Conservation (phyloP, 2,888 invertebrate genomes). For the Ecdyonurus torrentis region DNA sequence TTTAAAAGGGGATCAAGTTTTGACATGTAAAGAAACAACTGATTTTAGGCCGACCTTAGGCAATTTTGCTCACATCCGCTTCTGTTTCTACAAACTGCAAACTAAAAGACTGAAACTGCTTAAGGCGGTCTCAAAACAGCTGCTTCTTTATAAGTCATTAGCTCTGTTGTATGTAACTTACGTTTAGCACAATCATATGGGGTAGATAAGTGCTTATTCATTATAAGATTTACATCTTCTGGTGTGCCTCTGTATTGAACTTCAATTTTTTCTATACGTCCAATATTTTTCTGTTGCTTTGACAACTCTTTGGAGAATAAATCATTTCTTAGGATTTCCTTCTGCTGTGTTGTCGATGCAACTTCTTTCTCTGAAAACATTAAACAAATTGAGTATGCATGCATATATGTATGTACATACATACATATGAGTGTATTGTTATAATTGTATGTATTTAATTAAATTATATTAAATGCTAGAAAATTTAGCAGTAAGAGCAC, state of each 20-base stretch:
- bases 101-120: neutral
- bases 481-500: too few relatives aligned
- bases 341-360: neutral
- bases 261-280: slow-evolving; percentile 81
- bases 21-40: too few relatives aligned
- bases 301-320: slow-evolving; percentile 63
- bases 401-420: neutral
- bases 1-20: slow-evolving; percentile 3
- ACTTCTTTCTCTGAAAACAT: neutral
- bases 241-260: slow-evolving; percentile 61
- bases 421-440: too few relatives aligned
- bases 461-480: too few relatives aligned
- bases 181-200: slow-evolving; percentile 84
- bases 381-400: too few relatives aligned
- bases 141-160: too few relatives aligned
- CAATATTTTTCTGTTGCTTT: slow-evolving; percentile 52
- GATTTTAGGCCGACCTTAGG: too few relatives aligned
- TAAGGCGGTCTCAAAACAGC: too few relatives aligned
- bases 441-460: too few relatives aligned
- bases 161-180: slow-evolving; percentile 28
- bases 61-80: slow-evolving; percentile 15
- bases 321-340: slow-evolving; percentile 30
- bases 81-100: neutral
- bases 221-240: slow-evolving; percentile 54
- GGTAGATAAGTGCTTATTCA: slow-evolving; percentile 87